phyloP scores from a whole-genome alignment of 2,797 vertebrate species.

The Lacerta viridis region DNA sequence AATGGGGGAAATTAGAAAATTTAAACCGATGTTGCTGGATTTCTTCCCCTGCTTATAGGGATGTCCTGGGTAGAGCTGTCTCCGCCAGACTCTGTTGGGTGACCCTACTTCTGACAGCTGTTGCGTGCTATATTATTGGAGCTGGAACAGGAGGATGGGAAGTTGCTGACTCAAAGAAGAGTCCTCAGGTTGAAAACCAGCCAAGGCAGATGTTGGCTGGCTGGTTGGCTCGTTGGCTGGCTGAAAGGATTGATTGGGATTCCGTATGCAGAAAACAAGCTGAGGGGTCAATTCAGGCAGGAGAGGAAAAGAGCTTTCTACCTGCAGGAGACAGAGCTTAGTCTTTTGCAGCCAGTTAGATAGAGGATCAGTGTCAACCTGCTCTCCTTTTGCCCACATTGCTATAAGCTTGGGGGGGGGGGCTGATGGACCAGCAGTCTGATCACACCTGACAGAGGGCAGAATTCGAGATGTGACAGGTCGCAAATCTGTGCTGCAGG shows the following conservation, averaged over 20 bases:
- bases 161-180: background rate
- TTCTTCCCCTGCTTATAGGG: background rate
- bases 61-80: background rate
- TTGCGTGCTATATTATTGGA: background rate
- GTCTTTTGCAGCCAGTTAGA: background rate
- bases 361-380: background rate
- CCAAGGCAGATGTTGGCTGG: background rate
- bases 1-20: background rate
- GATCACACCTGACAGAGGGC: conserved; percentile 17
- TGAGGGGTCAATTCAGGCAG: background rate
- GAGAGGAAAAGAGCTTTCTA: background rate
- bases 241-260: background rate
- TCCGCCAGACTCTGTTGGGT: background rate
- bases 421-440: background rate
- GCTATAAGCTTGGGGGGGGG: background rate
- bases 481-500: background rate
- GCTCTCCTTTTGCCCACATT: background rate
- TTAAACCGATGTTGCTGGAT: background rate
- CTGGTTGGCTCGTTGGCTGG: no score
- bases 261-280: background rate
- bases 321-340: background rate
- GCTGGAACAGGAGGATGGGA: background rate
- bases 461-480: background rate
- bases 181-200: background rate
- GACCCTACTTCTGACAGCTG: background rate